Base-by-base conservation (phyloP, 1,140 invertebrate genomes). In the Pseudomyrmex cubaensis region DNA sequence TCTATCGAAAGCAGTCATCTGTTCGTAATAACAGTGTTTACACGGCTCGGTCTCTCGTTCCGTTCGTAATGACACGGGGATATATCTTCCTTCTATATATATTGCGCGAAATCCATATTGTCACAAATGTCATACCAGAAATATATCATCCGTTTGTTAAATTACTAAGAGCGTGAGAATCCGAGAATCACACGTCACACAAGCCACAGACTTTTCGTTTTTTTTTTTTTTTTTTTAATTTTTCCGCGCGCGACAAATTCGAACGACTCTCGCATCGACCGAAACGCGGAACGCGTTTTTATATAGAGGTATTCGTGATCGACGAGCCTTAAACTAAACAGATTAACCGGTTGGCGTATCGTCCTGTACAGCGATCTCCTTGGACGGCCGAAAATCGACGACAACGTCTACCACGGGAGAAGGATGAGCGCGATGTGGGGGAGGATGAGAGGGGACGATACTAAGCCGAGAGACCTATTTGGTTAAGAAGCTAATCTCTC, bases 401-500 rank as follows among this genome's bases (percentile, higher is more conserved):
- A 84, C 52, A 50, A 75, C 62, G 44, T 73, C 63, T 22, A 52
- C 48, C 48, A 57, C n/a, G n/a, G 57, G 56, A 86, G 35, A n/a
- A 9, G 57, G 13, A 35, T 44, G 66, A 35, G 64, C 52, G 70
- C 56, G 61, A 56, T 46, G 52, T 46, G 54, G 62, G 77, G 74
- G 20, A 82, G 25, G 50, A 4, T 50, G 35, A 35, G 35, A 35
- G 7, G 35, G 35, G 35, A 35, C 35, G 46, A 61, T 72, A 17
- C 61, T 85, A 82, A 85, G 86, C 46, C 54, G 83, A 76, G 83
- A 76, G 80, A 86, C 85, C 90, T 90, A 90, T 91, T 90, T 87
- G 82, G 87, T 89, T 89, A 87, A 90, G 87, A 89, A 89, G 84
- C 85, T 90, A 91, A 91, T 91, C 89, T 90, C 88, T 90, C 67